Evolutionary conservation across 1,140 invertebrate species (phyloP).

Genomic region (Choristoneura fumiferana): DNA sequence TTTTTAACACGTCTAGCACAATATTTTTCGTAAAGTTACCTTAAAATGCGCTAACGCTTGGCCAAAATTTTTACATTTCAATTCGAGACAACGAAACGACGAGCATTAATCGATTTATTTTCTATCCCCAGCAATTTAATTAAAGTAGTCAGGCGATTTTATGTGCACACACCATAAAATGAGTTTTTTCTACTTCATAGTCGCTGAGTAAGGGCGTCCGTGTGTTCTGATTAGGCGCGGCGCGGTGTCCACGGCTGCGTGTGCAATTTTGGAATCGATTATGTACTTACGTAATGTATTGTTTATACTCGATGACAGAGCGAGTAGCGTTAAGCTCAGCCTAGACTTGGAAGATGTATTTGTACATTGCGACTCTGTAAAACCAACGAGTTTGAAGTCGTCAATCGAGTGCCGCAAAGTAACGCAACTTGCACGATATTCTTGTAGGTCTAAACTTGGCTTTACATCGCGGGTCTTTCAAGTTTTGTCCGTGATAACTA

Average conservation of each 20-base stretch:
- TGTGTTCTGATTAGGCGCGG: slow-evolving; percentile 32
- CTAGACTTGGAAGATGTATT: no score
- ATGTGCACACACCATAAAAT: slow-evolving; percentile 33
- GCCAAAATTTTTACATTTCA: background rate
- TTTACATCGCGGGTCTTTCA: no score
- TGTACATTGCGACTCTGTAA: no score
- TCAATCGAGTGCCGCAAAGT: no score
- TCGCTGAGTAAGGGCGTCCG: slow-evolving; percentile 20
- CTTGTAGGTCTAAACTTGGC: no score
- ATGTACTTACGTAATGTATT: background rate
- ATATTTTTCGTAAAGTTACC: no score
- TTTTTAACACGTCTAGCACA: background rate
- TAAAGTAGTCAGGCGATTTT: slow-evolving; percentile 25
- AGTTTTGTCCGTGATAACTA: no score
- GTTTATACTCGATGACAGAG: no score
- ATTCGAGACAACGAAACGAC: background rate
- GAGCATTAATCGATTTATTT: background rate
- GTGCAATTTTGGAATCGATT: slow-evolving; percentile 10
- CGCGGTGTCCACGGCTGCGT: slow-evolving; percentile 30
- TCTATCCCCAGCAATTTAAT: slow-evolving; percentile 25
- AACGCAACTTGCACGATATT: no score
- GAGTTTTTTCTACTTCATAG: slow-evolving; percentile 24
- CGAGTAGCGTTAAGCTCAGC: no score
- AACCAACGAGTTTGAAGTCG: no score
- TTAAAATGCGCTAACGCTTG: no score